These are phyloP conservation scores for Miltochrista miniata DNA, from an alignment of 2,888 invertebrate genomes.

Conservation along the genomic window DNA sequence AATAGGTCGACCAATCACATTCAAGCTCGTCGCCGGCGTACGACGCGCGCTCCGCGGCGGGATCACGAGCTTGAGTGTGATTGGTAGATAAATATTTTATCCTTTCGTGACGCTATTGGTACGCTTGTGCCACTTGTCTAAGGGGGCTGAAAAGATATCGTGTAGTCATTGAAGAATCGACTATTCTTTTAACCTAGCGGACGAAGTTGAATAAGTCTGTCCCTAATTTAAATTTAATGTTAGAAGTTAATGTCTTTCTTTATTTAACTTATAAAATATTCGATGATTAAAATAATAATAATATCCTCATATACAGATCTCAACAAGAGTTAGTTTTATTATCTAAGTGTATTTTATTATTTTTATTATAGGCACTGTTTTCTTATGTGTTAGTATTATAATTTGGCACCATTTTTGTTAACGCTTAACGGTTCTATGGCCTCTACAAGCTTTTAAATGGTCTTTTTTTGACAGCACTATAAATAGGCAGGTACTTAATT, in stretches of 20 bases:
- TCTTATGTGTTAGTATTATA: constrained; percentile 24
- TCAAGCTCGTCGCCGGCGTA: too few relatives aligned
- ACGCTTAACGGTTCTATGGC: constrained; percentile 17
- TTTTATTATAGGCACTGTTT: constrained; percentile 32
- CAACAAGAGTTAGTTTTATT: constrained; percentile 26
- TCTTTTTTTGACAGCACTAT: too few relatives aligned
- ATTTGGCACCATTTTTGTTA: constrained; percentile 41
- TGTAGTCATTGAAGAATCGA: constrained; percentile 12
- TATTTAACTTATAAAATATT: constrained; percentile 38
- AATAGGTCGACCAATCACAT: too few relatives aligned
- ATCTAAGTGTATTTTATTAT: neutral
- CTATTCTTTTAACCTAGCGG: constrained; percentile 9
- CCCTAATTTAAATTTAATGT: constrained; percentile 33
- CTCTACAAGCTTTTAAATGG: constrained; percentile 28
- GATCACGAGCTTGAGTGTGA: too few relatives aligned
- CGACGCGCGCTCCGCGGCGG: too few relatives aligned
- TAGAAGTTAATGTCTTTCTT: constrained; percentile 68
- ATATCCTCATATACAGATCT: constrained; percentile 44
- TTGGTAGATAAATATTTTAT: too few relatives aligned
- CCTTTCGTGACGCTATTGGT: too few relatives aligned
- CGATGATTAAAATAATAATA: constrained; percentile 10
- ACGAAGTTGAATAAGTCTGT: neutral
- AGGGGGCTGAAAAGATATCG: too few relatives aligned
- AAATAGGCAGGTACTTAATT: too few relatives aligned
- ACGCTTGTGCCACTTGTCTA: too few relatives aligned